These are phyloP conservation scores for Pteromalus puparum DNA, from an alignment of 1,140 invertebrate genomes.

Conservation along the genomic window DNA sequence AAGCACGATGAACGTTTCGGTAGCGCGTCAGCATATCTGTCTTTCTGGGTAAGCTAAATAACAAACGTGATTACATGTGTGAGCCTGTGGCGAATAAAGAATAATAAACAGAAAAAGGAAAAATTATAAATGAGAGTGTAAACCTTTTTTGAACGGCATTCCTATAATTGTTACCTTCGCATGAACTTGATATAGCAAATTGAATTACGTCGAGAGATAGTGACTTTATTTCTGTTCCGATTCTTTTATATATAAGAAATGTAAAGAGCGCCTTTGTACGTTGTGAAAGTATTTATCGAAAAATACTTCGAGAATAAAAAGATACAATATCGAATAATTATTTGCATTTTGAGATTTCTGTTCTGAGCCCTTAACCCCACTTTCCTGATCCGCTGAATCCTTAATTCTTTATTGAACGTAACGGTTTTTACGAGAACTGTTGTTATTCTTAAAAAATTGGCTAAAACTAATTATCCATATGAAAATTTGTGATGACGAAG, in stretches of 20 bases:
- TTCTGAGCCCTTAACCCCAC: no score
- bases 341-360: not conserved
- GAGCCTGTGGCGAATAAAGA: slow-evolving; percentile 24
- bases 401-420: not conserved
- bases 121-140: slow-evolving; percentile 44
- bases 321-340: slow-evolving; percentile 36
- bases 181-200: slow-evolving; percentile 53
- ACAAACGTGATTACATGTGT: not conserved
- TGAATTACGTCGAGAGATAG: slow-evolving; percentile 41
- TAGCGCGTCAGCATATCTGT: not conserved
- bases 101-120: slow-evolving; percentile 38
- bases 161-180: slow-evolving; percentile 55
- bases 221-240: slow-evolving; percentile 58
- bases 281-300: slow-evolving; percentile 60
- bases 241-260: slow-evolving; percentile 60
- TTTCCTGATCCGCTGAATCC: not conserved
- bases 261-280: slow-evolving; percentile 62
- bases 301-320: slow-evolving; percentile 58
- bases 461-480: no score
- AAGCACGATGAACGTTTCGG: slow-evolving; percentile 3
- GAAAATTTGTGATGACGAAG: no score
- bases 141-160: slow-evolving; percentile 55
- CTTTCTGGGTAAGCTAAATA: not conserved
- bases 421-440: no score
- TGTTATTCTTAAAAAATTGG: no score